Percentiles rank a stretch among this genome's conserved stretches.
These are phyloP conservation scores for Neosilurus mollespiculum DNA, from an alignment of 2,797 vertebrate genomes.

Conservation along the genomic window DNA sequence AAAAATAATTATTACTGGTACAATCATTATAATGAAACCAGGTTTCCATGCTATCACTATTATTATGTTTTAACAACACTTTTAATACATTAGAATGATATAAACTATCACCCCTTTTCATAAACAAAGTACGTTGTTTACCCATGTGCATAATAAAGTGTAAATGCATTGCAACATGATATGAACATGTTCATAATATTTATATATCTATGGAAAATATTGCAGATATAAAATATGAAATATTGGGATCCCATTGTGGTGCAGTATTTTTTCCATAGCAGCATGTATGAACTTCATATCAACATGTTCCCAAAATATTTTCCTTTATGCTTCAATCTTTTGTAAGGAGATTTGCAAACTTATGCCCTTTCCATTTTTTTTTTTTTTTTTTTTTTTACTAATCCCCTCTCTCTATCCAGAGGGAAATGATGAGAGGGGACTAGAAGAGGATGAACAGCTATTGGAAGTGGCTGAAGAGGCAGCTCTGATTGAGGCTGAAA, in stretches of 20 bases:
- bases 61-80: neutral
- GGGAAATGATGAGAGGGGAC: conserved; percentile 59
- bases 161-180: neutral
- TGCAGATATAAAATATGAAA: too few relatives aligned
- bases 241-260: too few relatives aligned
- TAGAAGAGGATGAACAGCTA: conserved; percentile 68
- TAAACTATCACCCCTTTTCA: neutral
- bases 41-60: neutral
- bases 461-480: conserved; percentile 84
- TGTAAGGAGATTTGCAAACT: neutral
- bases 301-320: neutral
- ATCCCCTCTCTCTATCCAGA: conserved; percentile 10
- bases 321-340: neutral
- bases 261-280: neutral
- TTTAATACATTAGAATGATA: neutral
- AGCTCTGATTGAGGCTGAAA: conserved; percentile 83
- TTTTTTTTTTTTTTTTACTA: neutral
- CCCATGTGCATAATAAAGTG: neutral
- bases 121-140: neutral
- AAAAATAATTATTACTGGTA: too few relatives aligned
- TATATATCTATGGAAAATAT: too few relatives aligned
- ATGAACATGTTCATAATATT: neutral
- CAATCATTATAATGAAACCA: neutral
- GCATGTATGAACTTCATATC: neutral
- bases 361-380: neutral